Conservation (phyloP, 2,113 vertebrate genomes). For the Ifrita kowaldi region DNA sequence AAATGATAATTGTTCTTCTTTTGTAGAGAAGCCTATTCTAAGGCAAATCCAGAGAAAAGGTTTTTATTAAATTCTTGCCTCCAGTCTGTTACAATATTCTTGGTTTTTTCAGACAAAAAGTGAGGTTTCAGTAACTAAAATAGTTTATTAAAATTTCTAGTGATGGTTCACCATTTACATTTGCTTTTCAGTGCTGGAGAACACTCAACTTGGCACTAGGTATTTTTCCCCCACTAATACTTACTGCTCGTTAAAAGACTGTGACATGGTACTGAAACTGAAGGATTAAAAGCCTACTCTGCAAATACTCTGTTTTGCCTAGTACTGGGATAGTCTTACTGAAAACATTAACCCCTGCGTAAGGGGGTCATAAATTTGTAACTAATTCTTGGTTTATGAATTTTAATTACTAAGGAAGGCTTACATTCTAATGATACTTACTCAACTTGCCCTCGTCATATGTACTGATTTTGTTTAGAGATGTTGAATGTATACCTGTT, state of each 20-base stretch:
- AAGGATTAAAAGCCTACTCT: not conserved
- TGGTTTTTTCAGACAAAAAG: constrained; percentile 1
- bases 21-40: not conserved
- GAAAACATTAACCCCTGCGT: not conserved
- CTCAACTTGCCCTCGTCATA: not conserved
- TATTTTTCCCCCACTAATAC: not conserved
- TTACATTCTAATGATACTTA: not conserved
- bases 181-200: constrained; percentile 25
- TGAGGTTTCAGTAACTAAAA: not conserved
- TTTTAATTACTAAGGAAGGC: not conserved
- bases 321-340: not conserved
- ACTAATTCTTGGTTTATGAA: not conserved
- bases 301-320: not conserved
- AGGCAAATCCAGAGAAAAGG: not conserved
- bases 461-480: constrained; percentile 45
- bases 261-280: not conserved
- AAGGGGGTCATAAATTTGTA: not conserved
- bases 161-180: not conserved
- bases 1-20: not conserved
- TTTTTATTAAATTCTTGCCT: not conserved
- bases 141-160: not conserved
- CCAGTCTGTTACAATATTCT: not conserved
- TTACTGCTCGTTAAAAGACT: not conserved
- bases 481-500: constrained; percentile 30
- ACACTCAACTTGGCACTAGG: not conserved